Base-by-base conservation (phyloP, 1,140 invertebrate species). In the Anthonomus grandis region DNA sequence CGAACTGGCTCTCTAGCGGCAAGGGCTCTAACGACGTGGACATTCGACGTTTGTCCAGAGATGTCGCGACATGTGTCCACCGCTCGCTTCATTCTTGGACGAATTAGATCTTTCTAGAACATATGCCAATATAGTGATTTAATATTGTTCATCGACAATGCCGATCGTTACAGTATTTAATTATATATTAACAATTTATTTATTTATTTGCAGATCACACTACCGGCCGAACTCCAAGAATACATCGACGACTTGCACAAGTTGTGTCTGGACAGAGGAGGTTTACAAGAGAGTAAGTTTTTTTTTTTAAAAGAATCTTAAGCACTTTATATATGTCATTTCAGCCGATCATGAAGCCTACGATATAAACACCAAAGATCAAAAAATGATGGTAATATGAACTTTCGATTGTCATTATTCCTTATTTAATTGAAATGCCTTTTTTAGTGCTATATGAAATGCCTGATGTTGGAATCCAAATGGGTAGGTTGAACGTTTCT, bases 361-460 rank as follows among this genome's bases (percentile, higher is more conserved):
- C 21, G 54, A 64, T 27, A 59, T 66, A 10, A 41, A 47, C 9
- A 38, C 53, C 19, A 66, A 66, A 24, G 42, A 59, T 18, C 34
- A 38, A 22, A 55, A 57, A 47, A 55, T 65, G 45, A 63, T 61
- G 61, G 64, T 65, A 63, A 53, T 13, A 39, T 44, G 17, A 42
- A 42, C 9, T 44, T 0, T 2, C 6, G 18, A 6, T 53, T 52
- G 25, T 42, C 21, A 6, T 25, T 10, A 13, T 13, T 25, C 27
- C 19, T 34, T 41, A 0, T 13, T 18, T 31, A 21, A 50, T 38
- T 24, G 36, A 21, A 19, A 48, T 48, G 13, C 19, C 19, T 22
- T 51, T 60, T 63, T 45, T 38, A 66, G 64, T 64, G 63, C 37
- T 66, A 66, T 17, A 66, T 66, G 64, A 64, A 64, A 24, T 66